Evolutionary conservation across 2,113 vertebrate species (phyloP), one percentile per base, ranked within the genome.

Genomic region (Crocuta crocuta): DNA sequence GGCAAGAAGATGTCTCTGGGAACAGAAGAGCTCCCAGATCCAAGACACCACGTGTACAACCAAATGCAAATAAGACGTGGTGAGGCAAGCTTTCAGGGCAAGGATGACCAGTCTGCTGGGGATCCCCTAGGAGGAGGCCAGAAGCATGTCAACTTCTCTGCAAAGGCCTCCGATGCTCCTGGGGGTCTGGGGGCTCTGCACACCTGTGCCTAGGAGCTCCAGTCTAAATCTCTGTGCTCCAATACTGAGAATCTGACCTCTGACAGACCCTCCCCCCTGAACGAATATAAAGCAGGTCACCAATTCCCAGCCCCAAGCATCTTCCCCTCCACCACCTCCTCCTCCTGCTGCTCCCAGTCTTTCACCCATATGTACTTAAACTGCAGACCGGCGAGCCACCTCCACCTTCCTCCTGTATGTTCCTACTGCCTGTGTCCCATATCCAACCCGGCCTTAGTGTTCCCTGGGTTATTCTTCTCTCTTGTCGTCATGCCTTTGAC

Each of bases 401-500:
- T 7, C 26, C 26, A 23, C 9, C 43, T 39, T 74, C 45, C 6
- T 68, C 39, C 68, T 24, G 5, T 4, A 23, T 11, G 1, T 11
- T 11, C 2, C 0, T 19, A 7, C 3, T 2, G 2, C 10, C 31
- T 10, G 48, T 26, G 10, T 10, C 6, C 10, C 58, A 10, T 1
- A 1, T 8, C 5, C 43, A 8, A 2, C 11, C 68, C 17, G 5
- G 0, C 45, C 39, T 28, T 15, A 2, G 1, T 1, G 4, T 31
- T 61, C 24, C 8, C 13, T 0, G 19, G n/a, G 26, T 16, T 35
- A 3, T 15, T 85, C 26, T 17, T 45, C 31, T 39, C n/a, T n/a
- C n/a, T 35, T 39, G 53, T 13, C 7, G 8, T 15, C 31, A 21
- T 2, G 19, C 10, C 66, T 6, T 7, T 11, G 35, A 1, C 0